Evolutionary conservation across 37 sponge, comb jelly and placozoan genomes (phyloP).

Genomic region (Tethya wilhelma): DNA sequence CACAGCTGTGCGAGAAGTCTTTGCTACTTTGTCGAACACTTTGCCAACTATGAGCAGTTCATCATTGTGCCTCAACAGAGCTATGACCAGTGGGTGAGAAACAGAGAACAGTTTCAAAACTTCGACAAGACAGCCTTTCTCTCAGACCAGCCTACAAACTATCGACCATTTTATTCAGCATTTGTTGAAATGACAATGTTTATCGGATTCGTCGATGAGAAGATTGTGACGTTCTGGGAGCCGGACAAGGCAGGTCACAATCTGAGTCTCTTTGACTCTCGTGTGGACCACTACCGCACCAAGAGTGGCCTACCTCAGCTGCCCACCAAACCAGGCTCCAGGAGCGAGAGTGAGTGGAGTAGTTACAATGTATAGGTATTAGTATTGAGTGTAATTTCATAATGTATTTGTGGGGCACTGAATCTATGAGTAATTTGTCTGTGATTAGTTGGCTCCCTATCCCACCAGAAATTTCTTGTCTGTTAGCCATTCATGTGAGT

Average conservation of each 20-base stretch:
- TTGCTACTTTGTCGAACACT: constrained; percentile 83
- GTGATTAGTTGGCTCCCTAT: too few relatives aligned
- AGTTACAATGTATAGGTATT: too few relatives aligned
- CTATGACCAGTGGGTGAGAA: constrained; percentile 75
- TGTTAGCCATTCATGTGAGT: too few relatives aligned
- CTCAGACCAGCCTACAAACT: constrained; percentile 77
- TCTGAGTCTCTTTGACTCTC: constrained; percentile 65
- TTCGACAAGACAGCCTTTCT: constrained; percentile 95
- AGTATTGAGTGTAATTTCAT: too few relatives aligned
- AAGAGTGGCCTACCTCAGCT: constrained; percentile 59
- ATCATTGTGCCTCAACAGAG: constrained; percentile 81
- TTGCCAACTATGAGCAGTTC: constrained; percentile 87
- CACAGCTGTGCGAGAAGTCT: constrained; percentile 63
- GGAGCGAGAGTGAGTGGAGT: constrained; percentile 26
- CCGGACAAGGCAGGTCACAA: background rate
- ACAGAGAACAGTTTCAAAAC: constrained; percentile 90
- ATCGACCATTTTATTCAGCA: constrained; percentile 74
- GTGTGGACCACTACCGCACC: constrained; percentile 47
- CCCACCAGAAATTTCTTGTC: too few relatives aligned
- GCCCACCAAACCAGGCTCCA: constrained; percentile 36
- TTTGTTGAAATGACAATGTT: constrained; percentile 94
- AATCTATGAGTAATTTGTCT: too few relatives aligned
- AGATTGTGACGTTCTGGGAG: constrained; percentile 64
- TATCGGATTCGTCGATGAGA: constrained; percentile 81
- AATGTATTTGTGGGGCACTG: too few relatives aligned